Evolutionary conservation across 2,888 invertebrate genomes (phyloP).

Genomic region (Epinotia demarniana): DNA sequence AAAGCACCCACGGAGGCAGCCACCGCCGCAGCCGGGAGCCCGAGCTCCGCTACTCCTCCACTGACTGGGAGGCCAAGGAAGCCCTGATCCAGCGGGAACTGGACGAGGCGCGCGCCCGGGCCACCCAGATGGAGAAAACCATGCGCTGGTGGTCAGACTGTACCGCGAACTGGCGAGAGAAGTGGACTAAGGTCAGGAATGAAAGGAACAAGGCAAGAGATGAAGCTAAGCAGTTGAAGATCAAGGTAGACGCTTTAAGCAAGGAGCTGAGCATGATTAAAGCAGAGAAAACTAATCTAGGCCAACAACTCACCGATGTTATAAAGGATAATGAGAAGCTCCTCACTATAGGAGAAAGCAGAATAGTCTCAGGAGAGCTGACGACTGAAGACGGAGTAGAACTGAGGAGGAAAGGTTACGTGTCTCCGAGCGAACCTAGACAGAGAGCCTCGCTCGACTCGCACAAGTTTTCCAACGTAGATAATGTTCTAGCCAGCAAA

Average conservation of each 20-base stretch:
- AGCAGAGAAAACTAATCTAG: constrained; percentile 91
- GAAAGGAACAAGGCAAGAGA: constrained; percentile 97
- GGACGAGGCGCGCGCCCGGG: constrained; percentile 96
- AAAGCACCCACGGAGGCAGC: constrained; percentile 88
- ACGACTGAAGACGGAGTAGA: constrained; percentile 75
- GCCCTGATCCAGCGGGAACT: constrained; percentile 90
- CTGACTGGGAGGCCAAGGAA: constrained; percentile 92
- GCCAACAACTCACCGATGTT: constrained; percentile 89
- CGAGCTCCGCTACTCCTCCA: constrained; percentile 87
- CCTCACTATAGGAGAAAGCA: constrained; percentile 79
- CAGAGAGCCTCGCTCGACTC: constrained; percentile 79
- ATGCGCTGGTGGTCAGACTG: constrained; percentile 99
- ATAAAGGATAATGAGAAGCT: constrained; percentile 93
- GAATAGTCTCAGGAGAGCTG: constrained; percentile 72
- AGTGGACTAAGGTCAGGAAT: constrained; percentile 95
- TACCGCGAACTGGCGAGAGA: constrained; percentile 96
- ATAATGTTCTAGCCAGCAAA: constrained; percentile 75
- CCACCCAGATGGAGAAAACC: constrained; percentile 98
- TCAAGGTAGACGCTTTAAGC: constrained; percentile 90
- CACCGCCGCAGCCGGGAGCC: constrained; percentile 86
- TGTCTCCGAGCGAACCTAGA: constrained; percentile 70
- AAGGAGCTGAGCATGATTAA: constrained; percentile 91
- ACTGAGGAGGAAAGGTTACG: constrained; percentile 68
- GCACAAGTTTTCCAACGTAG: constrained; percentile 77
- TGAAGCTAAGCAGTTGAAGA: constrained; percentile 92